These are phyloP conservation scores for Psettodes erumei DNA, from an alignment of 2,113 vertebrate genomes.

Conservation along the genomic window DNA sequence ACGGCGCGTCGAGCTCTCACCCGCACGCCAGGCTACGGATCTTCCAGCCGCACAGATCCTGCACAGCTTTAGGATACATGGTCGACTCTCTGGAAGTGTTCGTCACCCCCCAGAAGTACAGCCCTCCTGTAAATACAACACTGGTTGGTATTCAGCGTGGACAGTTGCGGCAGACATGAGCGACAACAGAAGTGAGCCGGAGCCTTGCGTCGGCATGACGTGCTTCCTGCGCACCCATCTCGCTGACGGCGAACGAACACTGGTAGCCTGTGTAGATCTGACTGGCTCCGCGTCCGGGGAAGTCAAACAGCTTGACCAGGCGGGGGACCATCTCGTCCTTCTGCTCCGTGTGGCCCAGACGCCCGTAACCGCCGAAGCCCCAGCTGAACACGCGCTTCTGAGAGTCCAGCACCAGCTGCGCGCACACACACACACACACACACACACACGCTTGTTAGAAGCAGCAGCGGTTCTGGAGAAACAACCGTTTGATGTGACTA, in stretches of 20 bases:
- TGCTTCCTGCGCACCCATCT: conserved; percentile 85
- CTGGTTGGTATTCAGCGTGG: neutral
- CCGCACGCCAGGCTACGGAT: conserved; percentile 94
- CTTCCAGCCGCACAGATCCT: conserved; percentile 96
- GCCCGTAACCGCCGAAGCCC: conserved; percentile 95
- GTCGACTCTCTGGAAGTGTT: conserved; percentile 97
- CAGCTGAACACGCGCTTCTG: conserved; percentile 97
- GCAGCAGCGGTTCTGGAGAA: neutral
- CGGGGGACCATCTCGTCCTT: conserved; percentile 97
- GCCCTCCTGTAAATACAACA: conserved; percentile 82
- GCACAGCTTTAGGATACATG: conserved; percentile 97
- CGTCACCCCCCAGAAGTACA: conserved; percentile 98
- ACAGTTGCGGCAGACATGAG: neutral
- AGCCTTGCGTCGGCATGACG: no score
- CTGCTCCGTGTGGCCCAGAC: conserved; percentile 93
- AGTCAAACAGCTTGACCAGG: conserved; percentile 95
- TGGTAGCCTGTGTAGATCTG: conserved; percentile 93
- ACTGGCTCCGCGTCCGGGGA: conserved; percentile 90
- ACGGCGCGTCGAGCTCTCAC: no score
- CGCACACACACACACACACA: neutral
- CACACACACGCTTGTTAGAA: neutral
- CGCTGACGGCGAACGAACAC: conserved; percentile 94
- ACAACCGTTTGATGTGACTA: neutral
- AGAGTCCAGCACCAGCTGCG: conserved; percentile 92
- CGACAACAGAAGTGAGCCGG: no score